These are phyloP conservation scores for Crotalus viridis DNA, from an alignment of 2,113 vertebrate genomes.

Conservation along the genomic window DNA sequence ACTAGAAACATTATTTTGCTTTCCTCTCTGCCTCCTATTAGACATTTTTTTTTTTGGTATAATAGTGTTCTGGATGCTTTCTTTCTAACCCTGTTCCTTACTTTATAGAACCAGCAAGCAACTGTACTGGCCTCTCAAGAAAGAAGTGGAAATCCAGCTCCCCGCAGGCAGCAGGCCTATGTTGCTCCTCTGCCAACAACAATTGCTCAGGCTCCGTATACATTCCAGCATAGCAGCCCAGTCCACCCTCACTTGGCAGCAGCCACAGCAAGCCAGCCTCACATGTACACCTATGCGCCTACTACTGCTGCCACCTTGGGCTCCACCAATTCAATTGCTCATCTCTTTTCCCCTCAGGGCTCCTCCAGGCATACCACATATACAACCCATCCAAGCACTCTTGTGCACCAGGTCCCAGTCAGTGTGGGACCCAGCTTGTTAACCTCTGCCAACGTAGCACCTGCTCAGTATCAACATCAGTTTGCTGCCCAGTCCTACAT, in stretches of 20 bases:
- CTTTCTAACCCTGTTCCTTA: slow-evolving; percentile 30
- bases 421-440: slow-evolving; percentile 79
- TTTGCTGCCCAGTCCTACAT: slow-evolving; percentile 82
- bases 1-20: not conserved
- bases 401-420: slow-evolving; percentile 90
- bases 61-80: not conserved
- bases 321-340: slow-evolving; percentile 91
- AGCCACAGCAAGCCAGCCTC: slow-evolving; percentile 82
- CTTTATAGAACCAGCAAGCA: slow-evolving; percentile 82
- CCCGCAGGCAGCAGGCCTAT: slow-evolving; percentile 86
- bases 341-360: slow-evolving; percentile 83
- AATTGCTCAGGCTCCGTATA: slow-evolving; percentile 85
- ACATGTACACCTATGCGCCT: slow-evolving; percentile 90
- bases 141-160: slow-evolving; percentile 75
- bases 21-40: not conserved
- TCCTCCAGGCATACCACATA: slow-evolving; percentile 79
- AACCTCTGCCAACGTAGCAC: slow-evolving; percentile 77
- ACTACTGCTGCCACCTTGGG: slow-evolving; percentile 87
- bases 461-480: slow-evolving; percentile 85
- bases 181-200: slow-evolving; percentile 79
- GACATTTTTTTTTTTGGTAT: not conserved
- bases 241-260: slow-evolving; percentile 84
- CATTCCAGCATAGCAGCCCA: slow-evolving; percentile 86
- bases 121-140: slow-evolving; percentile 82
- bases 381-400: slow-evolving; percentile 80